Evolutionary conservation across 1,140 invertebrate species (phyloP).

Genomic region (Agrypnia vestita): DNA sequence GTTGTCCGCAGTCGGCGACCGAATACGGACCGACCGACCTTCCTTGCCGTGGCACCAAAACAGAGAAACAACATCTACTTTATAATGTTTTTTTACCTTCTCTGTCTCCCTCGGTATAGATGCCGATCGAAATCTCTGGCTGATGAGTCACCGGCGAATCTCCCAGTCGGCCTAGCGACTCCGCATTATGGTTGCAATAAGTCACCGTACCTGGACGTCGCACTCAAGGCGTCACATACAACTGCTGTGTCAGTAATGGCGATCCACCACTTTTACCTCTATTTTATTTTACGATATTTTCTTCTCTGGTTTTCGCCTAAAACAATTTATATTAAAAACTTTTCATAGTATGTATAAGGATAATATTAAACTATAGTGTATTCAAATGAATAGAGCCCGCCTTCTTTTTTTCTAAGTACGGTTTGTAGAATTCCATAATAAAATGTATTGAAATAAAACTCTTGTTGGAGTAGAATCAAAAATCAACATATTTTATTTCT

Average conservation of each 20-base stretch:
- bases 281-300: no score
- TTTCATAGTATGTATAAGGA: no score
- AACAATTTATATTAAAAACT: no score
- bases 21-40: slow-evolving; percentile 49
- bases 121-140: slow-evolving; percentile 25
- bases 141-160: slow-evolving; percentile 26
- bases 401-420: no score
- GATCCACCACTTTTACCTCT: no score
- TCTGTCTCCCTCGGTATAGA: not conserved
- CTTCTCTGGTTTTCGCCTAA: no score
- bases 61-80: slow-evolving; percentile 21
- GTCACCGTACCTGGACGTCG: not conserved
- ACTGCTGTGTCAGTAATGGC: not conserved
- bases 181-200: not conserved
- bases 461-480: no score
- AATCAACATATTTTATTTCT: no score
- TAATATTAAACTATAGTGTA: no score
- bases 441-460: no score
- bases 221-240: not conserved
- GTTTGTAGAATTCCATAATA: no score
- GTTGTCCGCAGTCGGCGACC: slow-evolving; percentile 29
- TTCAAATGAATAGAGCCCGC: no score
- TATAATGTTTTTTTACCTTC: slow-evolving; percentile 3
- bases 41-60: slow-evolving; percentile 39
- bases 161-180: not conserved